Conservation (phyloP, 1,140 invertebrate species). For the Stenopsyche tienmushanensis region DNA sequence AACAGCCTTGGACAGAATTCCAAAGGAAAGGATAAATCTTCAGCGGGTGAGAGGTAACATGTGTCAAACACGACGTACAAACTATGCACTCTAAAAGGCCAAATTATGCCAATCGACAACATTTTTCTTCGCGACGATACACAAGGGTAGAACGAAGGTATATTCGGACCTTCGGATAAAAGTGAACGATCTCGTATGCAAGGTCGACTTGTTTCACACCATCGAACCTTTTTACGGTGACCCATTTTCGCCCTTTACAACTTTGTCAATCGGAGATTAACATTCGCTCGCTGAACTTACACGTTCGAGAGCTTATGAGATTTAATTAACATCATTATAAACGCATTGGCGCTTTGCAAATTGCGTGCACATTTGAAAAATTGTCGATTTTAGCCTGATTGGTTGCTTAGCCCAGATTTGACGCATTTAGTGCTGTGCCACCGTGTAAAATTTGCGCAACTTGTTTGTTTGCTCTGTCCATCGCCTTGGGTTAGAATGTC, state of each 20-base stretch:
- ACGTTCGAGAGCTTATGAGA: background rate
- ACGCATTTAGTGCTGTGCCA: too few species aligned
- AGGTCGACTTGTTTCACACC: conserved; percentile 3
- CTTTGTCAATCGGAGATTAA: background rate
- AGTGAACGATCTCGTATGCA: background rate
- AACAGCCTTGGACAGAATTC: background rate
- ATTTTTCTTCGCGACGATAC: too few species aligned
- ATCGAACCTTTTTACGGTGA: background rate
- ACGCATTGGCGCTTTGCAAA: background rate
- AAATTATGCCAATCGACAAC: background rate
- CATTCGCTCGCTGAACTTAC: background rate
- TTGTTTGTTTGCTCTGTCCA: background rate
- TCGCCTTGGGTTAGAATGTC: background rate
- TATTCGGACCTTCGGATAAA: too few species aligned
- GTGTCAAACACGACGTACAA: too few species aligned
- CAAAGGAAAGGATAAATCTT: background rate
- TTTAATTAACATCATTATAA: background rate
- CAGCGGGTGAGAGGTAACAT: too few species aligned
- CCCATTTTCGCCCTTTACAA: too few species aligned
- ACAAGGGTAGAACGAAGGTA: too few species aligned
- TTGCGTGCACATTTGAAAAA: background rate
- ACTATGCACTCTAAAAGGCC: background rate
- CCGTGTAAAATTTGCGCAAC: background rate
- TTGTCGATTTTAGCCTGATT: background rate
- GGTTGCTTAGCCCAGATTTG: background rate